phyloP scores from a whole-genome alignment of 2,113 vertebrate genomes.

The Colius striatus region DNA sequence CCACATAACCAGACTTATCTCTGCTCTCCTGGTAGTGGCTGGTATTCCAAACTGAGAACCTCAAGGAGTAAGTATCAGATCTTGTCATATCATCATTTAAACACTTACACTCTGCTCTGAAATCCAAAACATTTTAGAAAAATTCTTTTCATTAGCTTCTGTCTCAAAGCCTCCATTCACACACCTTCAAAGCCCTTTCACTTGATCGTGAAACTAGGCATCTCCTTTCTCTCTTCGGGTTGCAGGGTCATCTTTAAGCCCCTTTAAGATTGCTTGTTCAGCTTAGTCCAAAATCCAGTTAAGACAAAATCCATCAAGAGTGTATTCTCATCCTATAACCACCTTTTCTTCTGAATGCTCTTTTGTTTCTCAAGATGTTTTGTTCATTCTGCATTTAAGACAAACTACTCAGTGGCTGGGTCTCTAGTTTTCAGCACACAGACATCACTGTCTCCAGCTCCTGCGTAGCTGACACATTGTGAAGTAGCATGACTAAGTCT shows the following conservation, averaged over 20 bases:
- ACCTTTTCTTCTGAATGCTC: constrained; percentile 79
- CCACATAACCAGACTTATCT: not conserved
- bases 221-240: constrained; percentile 5
- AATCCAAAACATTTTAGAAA: not conserved
- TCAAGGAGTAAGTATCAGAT: not conserved
- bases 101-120: not conserved
- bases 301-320: constrained; percentile 89
- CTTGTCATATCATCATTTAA: not conserved
- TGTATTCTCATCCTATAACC: constrained; percentile 74
- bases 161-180: not conserved
- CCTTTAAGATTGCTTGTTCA: constrained; percentile 82
- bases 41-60: not conserved
- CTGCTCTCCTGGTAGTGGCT: not conserved
- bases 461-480: not conserved
- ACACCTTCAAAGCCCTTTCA: not conserved
- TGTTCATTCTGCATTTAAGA: not conserved
- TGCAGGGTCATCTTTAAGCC: constrained; percentile 85
- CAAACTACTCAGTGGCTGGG: not conserved
- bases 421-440: not conserved
- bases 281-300: constrained; percentile 87
- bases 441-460: not conserved
- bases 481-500: not conserved
- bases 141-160: not conserved
- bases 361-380: not conserved
- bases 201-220: not conserved